These are phyloP conservation scores for Panurus biarmicus DNA, from an alignment of 2,113 vertebrate genomes.

Conservation along the genomic window DNA sequence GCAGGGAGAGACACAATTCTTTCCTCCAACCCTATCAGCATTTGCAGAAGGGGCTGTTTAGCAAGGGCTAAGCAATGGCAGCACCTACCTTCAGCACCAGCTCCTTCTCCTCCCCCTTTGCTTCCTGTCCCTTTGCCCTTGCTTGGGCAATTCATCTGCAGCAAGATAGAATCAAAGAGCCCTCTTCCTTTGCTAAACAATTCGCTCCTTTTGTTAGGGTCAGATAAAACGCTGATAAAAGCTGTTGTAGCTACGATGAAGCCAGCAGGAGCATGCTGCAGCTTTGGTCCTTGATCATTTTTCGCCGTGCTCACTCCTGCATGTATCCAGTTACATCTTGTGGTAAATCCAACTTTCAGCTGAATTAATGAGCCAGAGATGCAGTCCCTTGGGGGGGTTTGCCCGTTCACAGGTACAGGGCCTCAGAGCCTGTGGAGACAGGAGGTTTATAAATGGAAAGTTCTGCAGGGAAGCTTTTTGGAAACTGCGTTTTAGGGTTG, in stretches of 20 bases:
- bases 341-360: not conserved
- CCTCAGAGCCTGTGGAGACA: not conserved
- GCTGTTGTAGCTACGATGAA: constrained; percentile 19
- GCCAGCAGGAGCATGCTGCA: constrained; percentile 15
- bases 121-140: constrained; percentile 61
- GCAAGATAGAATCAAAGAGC: constrained; percentile 60
- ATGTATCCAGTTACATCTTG: constrained; percentile 2
- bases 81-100: constrained; percentile 28
- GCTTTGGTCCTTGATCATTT: not conserved
- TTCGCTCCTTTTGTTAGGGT: constrained; percentile 46
- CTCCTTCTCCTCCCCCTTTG: constrained; percentile 21
- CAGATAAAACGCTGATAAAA: constrained; percentile 56
- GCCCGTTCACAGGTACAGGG: not conserved
- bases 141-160: constrained; percentile 53
- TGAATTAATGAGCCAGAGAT: not conserved
- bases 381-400: not conserved
- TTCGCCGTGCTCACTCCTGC: not conserved
- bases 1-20: not conserved
- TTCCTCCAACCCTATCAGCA: fast-evolving
- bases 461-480: not conserved
- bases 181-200: constrained; percentile 56
- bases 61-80: not conserved
- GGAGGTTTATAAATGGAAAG: not conserved
- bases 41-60: not conserved
- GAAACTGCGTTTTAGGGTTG: not conserved